Percentiles rank a stretch among this genome's conserved stretches.
These are phyloP conservation scores for Platysteira castanea DNA, from an alignment of 2,113 vertebrate genomes.

Conservation along the genomic window DNA sequence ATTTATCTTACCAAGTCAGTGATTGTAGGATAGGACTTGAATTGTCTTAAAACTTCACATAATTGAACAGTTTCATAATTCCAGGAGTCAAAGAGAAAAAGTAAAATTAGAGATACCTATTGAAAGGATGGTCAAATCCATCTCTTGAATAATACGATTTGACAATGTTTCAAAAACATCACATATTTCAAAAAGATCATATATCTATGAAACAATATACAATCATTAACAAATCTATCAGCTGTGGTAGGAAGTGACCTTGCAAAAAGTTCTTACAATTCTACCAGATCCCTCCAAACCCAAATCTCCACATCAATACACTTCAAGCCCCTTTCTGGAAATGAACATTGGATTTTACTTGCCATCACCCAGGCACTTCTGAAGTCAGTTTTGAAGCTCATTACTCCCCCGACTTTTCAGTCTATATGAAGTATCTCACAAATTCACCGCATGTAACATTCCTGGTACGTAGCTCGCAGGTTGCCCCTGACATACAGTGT, in stretches of 20 bases:
- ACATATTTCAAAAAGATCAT: not conserved
- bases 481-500: accelerated
- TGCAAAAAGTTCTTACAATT: not conserved
- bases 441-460: not conserved
- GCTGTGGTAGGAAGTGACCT: not conserved
- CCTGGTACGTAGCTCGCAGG: accelerated
- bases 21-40: not conserved
- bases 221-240: not conserved
- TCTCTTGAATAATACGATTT: not conserved
- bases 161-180: not conserved
- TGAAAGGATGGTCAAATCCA: not conserved
- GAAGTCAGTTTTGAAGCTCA: not conserved
- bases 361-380: not conserved
- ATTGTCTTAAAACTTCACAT: not conserved
- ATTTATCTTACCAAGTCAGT: not conserved
- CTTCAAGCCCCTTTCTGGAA: not conserved
- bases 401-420: not conserved
- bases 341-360: not conserved
- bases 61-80: not conserved
- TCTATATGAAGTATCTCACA: no score
- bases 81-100: not conserved
- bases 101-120: not conserved
- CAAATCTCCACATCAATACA: not conserved
- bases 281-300: not conserved
- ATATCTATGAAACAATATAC: not conserved